Conservation (phyloP, 2,888 invertebrate species). For the Machimus rusticus region DNA sequence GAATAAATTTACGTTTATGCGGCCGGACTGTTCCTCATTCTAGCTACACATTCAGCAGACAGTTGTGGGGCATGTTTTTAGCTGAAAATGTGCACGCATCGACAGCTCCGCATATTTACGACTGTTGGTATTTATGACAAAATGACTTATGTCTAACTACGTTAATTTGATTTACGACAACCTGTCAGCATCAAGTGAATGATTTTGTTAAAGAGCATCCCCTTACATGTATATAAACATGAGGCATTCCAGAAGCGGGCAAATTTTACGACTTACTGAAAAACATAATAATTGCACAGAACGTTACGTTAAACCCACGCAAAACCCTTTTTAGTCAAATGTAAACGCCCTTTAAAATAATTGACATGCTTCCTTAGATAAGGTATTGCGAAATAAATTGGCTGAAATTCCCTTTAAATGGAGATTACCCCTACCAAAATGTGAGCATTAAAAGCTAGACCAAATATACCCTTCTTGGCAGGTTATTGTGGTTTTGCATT, state of each 20-base stretch:
- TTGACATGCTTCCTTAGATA: not conserved
- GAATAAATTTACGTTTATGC: constrained; percentile 16
- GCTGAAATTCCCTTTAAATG: not conserved
- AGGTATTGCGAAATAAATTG: not conserved
- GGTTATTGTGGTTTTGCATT: not conserved
- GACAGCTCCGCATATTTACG: constrained; percentile 19
- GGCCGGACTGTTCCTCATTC: not conserved
- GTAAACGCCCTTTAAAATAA: not conserved
- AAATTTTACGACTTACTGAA: not conserved
- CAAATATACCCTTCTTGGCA: not conserved
- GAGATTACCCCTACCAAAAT: not conserved
- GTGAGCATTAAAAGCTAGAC: not conserved
- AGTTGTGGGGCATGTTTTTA: not conserved
- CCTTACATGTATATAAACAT: not conserved
- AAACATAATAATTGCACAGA: not conserved
- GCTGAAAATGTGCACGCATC: not conserved
- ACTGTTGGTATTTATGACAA: constrained; percentile 36
- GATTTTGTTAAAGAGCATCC: not conserved
- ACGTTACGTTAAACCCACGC: not conserved
- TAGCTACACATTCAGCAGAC: not conserved
- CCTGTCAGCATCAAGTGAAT: constrained; percentile 7
- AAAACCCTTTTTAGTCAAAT: not conserved
- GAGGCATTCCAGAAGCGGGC: not conserved
- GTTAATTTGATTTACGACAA: constrained; percentile 11
- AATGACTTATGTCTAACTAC: constrained; percentile 24